Evolutionary conservation across 2,113 vertebrate species (phyloP).

Genomic region (Numida meleagris): DNA sequence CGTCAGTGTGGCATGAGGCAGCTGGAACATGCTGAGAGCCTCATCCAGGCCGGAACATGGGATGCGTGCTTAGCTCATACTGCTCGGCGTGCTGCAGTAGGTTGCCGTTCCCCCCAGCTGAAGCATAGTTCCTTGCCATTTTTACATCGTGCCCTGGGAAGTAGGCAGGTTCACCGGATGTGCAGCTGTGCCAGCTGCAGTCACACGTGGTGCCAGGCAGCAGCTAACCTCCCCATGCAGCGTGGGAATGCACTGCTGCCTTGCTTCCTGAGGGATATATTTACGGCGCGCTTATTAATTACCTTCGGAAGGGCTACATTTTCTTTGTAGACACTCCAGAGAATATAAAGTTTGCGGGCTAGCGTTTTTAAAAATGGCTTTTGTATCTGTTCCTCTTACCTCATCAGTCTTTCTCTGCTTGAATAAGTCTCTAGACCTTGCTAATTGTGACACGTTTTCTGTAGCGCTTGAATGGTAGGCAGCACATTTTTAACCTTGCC

Average conservation of each 20-base stretch:
- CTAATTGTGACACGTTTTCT: background rate
- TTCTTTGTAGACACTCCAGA: background rate
- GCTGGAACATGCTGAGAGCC: background rate
- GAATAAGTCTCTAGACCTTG: background rate
- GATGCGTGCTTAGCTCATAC: background rate
- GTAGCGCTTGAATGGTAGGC: background rate
- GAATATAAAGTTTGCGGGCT: background rate
- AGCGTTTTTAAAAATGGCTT: constrained; percentile 12
- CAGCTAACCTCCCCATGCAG: rapidly evolving
- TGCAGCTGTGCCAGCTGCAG: rapidly evolving
- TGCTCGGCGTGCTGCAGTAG: background rate
- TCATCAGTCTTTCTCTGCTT: background rate
- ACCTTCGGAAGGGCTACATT: constrained; percentile 2
- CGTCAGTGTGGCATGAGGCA: rapidly evolving
- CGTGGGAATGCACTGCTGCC: background rate
- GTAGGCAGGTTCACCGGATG: rapidly evolving
- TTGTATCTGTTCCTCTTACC: background rate
- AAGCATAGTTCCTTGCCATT: rapidly evolving
- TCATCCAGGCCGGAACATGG: background rate
- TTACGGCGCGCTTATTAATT: background rate
- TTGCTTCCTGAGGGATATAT: background rate
- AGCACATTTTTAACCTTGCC: constrained; percentile 25
- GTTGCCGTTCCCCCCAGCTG: background rate
- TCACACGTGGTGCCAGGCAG: rapidly evolving
- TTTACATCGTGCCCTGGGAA: rapidly evolving